A percentile compares a stretch with the other conserved stretches of the same genome.
phyloP scores from a whole-genome alignment of 2,113 vertebrate genomes.

The Serinus canaria region DNA sequence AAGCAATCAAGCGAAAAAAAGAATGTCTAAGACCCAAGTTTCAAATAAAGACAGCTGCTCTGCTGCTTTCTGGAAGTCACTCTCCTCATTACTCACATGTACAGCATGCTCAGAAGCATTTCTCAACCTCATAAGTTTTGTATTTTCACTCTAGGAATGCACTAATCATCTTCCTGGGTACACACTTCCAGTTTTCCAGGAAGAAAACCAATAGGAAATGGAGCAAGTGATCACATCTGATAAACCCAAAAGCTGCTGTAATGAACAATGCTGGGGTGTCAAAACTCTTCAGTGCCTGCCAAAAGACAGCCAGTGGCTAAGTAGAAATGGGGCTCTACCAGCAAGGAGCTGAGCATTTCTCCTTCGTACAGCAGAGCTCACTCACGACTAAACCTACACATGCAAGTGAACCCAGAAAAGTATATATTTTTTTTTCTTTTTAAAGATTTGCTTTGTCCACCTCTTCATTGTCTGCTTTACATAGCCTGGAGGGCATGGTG shows the following conservation, averaged over 20 bases:
- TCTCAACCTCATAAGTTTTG: not conserved
- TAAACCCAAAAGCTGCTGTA: not conserved
- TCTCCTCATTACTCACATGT: not conserved
- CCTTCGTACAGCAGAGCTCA: not conserved
- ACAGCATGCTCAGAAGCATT: not conserved
- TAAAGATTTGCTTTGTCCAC: not conserved
- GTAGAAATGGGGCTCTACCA: not conserved
- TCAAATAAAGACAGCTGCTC: not conserved
- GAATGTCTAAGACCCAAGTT: not conserved
- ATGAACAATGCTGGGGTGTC: not conserved
- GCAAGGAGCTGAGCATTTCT: not conserved
- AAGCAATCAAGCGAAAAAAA: not conserved
- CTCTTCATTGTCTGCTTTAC: not conserved
- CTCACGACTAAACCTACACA: not conserved
- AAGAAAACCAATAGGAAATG: slow-evolving; percentile 24
- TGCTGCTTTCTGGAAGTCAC: not conserved
- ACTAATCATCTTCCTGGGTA: slow-evolving; percentile 4
- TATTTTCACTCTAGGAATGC: not conserved
- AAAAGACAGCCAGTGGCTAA: not conserved
- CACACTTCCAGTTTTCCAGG: not conserved
- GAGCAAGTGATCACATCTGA: not conserved
- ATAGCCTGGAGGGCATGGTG: not conserved
- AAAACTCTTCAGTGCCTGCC: not conserved
- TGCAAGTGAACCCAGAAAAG: not conserved
- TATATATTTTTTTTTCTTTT: not conserved